Evolutionary conservation across 2,797 vertebrate genomes (phyloP), one percentile per base, ranked within the genome.

Genomic region (Mionectes olivaceus): DNA sequence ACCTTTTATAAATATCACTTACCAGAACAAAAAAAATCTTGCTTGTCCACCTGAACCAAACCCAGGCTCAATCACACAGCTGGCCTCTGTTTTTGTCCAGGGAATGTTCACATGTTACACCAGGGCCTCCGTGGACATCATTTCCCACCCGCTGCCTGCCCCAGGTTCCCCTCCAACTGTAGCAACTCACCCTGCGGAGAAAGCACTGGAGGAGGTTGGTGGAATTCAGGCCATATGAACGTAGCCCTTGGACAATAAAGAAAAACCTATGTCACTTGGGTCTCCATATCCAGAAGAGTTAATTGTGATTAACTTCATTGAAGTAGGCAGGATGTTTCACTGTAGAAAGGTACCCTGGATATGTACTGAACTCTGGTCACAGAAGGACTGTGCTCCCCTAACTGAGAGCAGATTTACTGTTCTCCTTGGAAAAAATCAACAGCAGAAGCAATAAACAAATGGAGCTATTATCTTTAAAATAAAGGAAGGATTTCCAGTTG

Each of bases 401-500:
- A 96, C 76, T 74, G 70, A 84, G 88, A 94, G 93, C 89, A 97
- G 83, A 95, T 88, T 96, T 95, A 52, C 86, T 78, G 57, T 79
- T 95, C 83, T 94, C 88, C 94, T 96, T 96, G 76, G 78, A 95
- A 96, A 97, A 97, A 88, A 82, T 87, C 94, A 95, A 87, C 89
- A 93, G 81, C 81, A 88, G 90, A 85, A 95, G 90, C 89, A 95
- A 94, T 91, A 96, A 97, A 96, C 82, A 86, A 95, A 94, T 76
- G 50, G 33, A 95, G 56, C 33, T 60, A 95, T 97, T 96, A 97
- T 94, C 94, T 97, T 96, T 94, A 80, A 93, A 97, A 97, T 96
- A 95, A 97, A 97, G 95, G 90, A 96, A 98, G 93, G 80, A 96
- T 97, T 98, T 98, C 94, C 94, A 97, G 85, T 97, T 94, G 91